Conservation (phyloP, 2,797 vertebrate species). For the Podarcis lilfordi region DNA sequence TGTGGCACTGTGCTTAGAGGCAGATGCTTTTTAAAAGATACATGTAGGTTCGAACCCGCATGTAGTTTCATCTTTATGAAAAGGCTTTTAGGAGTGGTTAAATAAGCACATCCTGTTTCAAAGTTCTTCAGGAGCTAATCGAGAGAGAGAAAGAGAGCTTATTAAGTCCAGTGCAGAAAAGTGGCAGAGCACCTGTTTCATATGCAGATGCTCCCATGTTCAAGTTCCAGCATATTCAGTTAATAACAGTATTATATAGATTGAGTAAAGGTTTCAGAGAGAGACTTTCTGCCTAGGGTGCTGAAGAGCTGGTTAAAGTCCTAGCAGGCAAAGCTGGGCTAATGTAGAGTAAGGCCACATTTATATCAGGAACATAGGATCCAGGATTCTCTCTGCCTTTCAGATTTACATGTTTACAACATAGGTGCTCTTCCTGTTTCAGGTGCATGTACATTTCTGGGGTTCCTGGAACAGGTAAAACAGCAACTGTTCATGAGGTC, state of each 20-base stretch:
- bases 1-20: not conserved
- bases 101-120: not conserved
- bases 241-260: not conserved
- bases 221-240: not conserved
- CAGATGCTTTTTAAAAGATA: not conserved
- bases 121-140: not conserved
- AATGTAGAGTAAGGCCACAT: not conserved
- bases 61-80: not conserved
- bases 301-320: not conserved
- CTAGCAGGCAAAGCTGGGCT: not conserved
- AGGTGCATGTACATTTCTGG: constrained; percentile 99
- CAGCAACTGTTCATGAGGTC: constrained; percentile 93
- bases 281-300: not conserved
- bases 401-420: not conserved
- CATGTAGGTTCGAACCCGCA: not conserved
- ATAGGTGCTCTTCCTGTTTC: constrained; percentile 19
- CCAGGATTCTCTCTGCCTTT: not conserved
- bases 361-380: not conserved
- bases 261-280: not conserved
- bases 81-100: not conserved
- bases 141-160: not conserved
- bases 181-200: not conserved
- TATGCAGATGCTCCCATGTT: not conserved
- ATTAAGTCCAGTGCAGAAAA: not conserved
- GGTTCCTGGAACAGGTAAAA: constrained; percentile 97